Evolutionary conservation across 2,797 vertebrate species (phyloP).

Genomic region (Sparus aurata): DNA sequence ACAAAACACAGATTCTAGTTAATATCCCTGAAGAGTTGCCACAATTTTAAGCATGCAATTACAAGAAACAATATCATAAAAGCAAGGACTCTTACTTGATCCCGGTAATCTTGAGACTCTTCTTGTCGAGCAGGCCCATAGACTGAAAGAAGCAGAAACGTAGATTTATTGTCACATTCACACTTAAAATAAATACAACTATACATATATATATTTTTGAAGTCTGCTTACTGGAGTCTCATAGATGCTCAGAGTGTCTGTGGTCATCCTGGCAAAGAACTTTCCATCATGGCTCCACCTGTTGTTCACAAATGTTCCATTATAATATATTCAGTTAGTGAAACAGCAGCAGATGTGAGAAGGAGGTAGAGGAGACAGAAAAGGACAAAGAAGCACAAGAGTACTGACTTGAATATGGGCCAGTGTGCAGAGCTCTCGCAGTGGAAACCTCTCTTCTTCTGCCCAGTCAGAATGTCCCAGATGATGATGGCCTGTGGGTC

Average conservation of each 20-base stretch:
- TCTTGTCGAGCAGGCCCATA: conserved; percentile 98
- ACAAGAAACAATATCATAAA: neutral
- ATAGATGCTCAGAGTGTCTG: conserved; percentile 97
- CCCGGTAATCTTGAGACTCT: conserved; percentile 97
- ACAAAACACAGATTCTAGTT: neutral
- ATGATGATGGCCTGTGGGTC: conserved; percentile 99
- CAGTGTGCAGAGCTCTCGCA: conserved; percentile 99
- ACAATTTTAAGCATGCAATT: neutral
- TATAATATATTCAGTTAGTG: conserved; percentile 8
- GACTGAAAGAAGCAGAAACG: conserved; percentile 85
- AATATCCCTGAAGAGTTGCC: neutral
- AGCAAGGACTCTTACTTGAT: conserved; percentile 90
- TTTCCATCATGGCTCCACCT: conserved; percentile 99
- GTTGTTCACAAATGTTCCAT: conserved; percentile 13
- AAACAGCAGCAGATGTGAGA: neutral
- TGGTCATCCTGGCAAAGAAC: conserved; percentile 98
- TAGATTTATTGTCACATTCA: conserved; percentile 8
- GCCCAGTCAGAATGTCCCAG: conserved; percentile 98
- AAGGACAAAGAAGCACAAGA: neutral
- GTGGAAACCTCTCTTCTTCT: conserved; percentile 98
- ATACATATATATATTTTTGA: too few species aligned
- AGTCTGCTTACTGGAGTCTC: conserved; percentile 93
- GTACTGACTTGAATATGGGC: conserved; percentile 98
- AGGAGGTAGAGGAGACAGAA: neutral
- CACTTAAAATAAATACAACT: neutral